Percentiles rank a stretch among this genome's conserved stretches.
Conservation (phyloP, 2,888 invertebrate genomes). For the Chloromyia formosa region DNA sequence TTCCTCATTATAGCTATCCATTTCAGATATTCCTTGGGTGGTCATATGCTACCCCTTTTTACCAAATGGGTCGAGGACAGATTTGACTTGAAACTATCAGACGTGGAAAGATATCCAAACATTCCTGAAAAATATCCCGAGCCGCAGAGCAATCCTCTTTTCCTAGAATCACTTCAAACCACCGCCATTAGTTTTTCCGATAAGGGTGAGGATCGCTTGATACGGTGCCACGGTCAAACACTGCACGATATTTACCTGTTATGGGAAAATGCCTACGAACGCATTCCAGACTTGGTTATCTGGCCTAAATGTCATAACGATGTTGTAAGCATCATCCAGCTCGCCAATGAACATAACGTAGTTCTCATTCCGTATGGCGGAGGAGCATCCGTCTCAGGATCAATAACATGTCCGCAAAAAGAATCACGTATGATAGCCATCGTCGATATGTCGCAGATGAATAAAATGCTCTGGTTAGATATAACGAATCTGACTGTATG, state of each 20-base stretch:
- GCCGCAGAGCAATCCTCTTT: slow-evolving; percentile 70
- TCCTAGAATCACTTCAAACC: slow-evolving; percentile 69
- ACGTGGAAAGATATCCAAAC: slow-evolving; percentile 59
- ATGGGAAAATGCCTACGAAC: slow-evolving; percentile 75
- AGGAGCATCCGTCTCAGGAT: slow-evolving; percentile 91
- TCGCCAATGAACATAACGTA: slow-evolving; percentile 78
- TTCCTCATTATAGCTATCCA: background rate
- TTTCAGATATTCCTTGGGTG: slow-evolving; percentile 78
- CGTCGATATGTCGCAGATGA: slow-evolving; percentile 96
- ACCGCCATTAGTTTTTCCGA: slow-evolving; percentile 71
- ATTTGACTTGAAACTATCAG: slow-evolving; percentile 70
- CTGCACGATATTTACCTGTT: slow-evolving; percentile 86
- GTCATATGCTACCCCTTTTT: slow-evolving; percentile 77
- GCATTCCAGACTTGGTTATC: slow-evolving; percentile 92
- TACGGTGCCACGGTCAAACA: slow-evolving; percentile 93
- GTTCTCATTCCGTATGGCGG: slow-evolving; percentile 95
- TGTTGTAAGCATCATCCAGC: slow-evolving; percentile 79
- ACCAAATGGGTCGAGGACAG: slow-evolving; percentile 80
- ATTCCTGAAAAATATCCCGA: slow-evolving; percentile 73
- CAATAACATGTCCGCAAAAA: slow-evolving; percentile 81
- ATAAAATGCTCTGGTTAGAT: slow-evolving; percentile 93
- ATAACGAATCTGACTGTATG: slow-evolving; percentile 81
- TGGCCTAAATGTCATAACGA: slow-evolving; percentile 93
- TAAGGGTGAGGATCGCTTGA: slow-evolving; percentile 83
- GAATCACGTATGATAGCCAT: slow-evolving; percentile 85